Base-by-base conservation (phyloP, 2,888 invertebrate genomes). In the Agriopis aurantiaria region DNA sequence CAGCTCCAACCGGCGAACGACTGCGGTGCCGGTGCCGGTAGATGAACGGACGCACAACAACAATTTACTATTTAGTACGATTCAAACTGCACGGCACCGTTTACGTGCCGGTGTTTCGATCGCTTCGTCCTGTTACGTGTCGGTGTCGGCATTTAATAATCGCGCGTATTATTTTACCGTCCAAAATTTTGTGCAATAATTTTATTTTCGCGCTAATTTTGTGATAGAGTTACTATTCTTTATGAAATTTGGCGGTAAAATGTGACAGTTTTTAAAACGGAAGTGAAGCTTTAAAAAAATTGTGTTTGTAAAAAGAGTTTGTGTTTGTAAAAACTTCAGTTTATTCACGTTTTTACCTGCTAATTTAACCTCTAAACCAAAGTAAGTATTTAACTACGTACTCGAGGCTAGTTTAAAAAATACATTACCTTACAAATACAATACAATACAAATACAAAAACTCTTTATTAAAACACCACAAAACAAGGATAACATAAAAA, bases 61-160 rank as follows among this genome's bases (percentile, higher is more conserved):
- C 67, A 65, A 72, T 77, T 82, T 76, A 70, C 67, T 64, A 72
- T 77, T 82, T 76, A 86, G 85, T 86, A 70, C 76, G 80, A 74
- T 79, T 70, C 72, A 78, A 74, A 73, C 73, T 71, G 79, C 73
- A 75, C 68, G 69, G 61, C 73, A 60, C 73, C 71, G 53, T 60
- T 70, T 76, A 83, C 85, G 86, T 82, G 65, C 69, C 58, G 49
- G 59, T 17, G 60, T 58, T 46, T 23, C 58, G 23, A 41, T 41
- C 53, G 64, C 23, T 62, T 75, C 59, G 71, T 77, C 71, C 74
- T 76, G n/a, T 53, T 49, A n/a, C n/a, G 59, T 8, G 41, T 23
- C 46, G 10, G 4, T 10, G 41, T 23, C 46, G 10, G 4, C 43
- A 14, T 75, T 77, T 63, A 78, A 23, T 46, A 23, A 23, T 58